phyloP scores from a whole-genome alignment of 2,888 invertebrate genomes.

The Dynastes hyllus region DNA sequence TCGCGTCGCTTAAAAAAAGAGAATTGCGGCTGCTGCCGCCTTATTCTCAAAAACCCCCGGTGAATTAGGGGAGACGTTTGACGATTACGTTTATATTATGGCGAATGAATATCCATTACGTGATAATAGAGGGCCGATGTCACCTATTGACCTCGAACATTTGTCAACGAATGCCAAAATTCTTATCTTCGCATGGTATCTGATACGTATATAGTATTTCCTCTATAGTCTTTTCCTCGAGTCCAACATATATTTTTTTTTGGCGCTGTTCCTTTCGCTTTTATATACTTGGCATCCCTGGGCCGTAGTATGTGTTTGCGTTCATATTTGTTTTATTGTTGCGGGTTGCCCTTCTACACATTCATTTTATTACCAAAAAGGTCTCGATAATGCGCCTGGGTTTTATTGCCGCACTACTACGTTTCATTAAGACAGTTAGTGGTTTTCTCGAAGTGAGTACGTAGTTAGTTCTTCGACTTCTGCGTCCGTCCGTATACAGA shows the following conservation, averaged over 20 bases:
- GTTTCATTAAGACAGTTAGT: constrained; percentile 54
- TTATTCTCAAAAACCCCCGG: constrained; percentile 7
- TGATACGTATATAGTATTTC: neutral
- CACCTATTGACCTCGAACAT: constrained; percentile 55
- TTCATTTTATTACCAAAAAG: constrained; percentile 51
- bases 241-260: neutral
- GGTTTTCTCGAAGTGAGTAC: constrained; percentile 17
- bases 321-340: constrained; percentile 52
- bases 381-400: constrained; percentile 44
- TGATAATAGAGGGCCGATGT: constrained; percentile 55
- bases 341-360: constrained; percentile 40
- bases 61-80: constrained; percentile 55
- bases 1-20: constrained; percentile 57
- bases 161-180: constrained; percentile 48
- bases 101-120: constrained; percentile 57
- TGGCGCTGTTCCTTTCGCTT: neutral
- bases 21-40: constrained; percentile 13
- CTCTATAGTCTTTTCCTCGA: too few species aligned
- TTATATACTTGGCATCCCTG: neutral
- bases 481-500: neutral
- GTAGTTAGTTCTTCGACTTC: neutral
- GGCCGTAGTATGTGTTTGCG: constrained; percentile 24
- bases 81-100: constrained; percentile 58
- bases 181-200: constrained; percentile 43
- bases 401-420: constrained; percentile 59